A percentile compares a stretch with the other conserved stretches of the same genome.
These are phyloP conservation scores for Xyrichtys novacula DNA, from an alignment of 2,797 vertebrate species.

Conservation along the genomic window DNA sequence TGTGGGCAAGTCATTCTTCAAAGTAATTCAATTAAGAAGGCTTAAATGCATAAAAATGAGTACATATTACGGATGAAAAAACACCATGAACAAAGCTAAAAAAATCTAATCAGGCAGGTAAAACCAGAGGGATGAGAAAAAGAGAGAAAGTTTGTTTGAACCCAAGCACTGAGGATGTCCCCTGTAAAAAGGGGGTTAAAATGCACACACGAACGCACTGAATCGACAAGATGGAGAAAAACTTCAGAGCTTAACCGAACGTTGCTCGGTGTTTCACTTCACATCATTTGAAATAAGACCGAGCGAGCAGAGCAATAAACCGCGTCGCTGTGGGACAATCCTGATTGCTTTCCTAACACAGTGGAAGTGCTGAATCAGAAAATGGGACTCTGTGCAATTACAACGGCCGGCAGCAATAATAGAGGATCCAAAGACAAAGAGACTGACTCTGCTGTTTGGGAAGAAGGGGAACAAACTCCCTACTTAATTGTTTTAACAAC, in stretches of 20 bases:
- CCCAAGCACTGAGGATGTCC: constrained; percentile 42
- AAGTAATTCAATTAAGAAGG: constrained; percentile 1
- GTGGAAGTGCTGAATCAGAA: constrained; percentile 70
- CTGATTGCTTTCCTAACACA: constrained; percentile 66
- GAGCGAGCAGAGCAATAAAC: constrained; percentile 58
- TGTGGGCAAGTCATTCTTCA: background rate
- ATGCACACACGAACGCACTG: constrained; percentile 15
- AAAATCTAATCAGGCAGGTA: background rate
- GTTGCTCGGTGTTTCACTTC: constrained; percentile 33
- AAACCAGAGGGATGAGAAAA: background rate
- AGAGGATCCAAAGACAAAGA: constrained; percentile 51
- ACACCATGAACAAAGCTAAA: background rate
- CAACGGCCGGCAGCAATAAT: constrained; percentile 49
- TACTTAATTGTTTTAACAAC: constrained; percentile 41
- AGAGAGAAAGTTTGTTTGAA: constrained; percentile 42
- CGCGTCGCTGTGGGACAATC: constrained; percentile 48
- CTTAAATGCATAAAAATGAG: background rate
- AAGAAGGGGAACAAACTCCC: background rate
- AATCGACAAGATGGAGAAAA: constrained; percentile 30
- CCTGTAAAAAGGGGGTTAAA: constrained; percentile 17
- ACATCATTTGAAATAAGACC: constrained; percentile 57
- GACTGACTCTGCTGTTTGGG: constrained; percentile 31
- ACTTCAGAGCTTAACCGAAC: constrained; percentile 31
- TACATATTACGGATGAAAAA: background rate
- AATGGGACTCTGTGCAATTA: constrained; percentile 51